Percentiles rank a stretch among this genome's conserved stretches.
phyloP scores from a whole-genome alignment of 2,113 vertebrate genomes.

The Chaenocephalus aceratus region DNA sequence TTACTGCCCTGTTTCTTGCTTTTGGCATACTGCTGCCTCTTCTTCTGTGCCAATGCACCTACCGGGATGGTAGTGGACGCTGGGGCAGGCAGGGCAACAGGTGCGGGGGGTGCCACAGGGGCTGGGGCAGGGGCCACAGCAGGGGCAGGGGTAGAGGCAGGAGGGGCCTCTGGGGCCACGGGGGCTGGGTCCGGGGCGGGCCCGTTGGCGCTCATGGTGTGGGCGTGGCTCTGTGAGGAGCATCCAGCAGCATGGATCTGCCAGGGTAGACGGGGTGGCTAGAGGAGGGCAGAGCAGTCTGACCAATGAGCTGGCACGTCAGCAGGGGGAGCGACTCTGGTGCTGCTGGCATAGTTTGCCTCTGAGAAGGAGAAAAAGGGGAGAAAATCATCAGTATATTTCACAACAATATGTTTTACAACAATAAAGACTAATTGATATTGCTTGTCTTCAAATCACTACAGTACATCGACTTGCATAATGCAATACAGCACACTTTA shows the following conservation, averaged over 20 bases:
- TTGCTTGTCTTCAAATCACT: background rate
- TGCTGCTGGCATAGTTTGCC: slow-evolving; percentile 98
- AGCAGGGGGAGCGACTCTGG: slow-evolving; percentile 91
- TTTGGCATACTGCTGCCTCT: slow-evolving; percentile 99
- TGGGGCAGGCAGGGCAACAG: slow-evolving; percentile 69
- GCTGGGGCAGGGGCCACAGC: slow-evolving; percentile 57
- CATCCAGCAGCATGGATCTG: slow-evolving; percentile 96
- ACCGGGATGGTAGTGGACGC: slow-evolving; percentile 84
- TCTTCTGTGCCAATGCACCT: slow-evolving; percentile 98
- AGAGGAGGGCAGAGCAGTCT: slow-evolving; percentile 87
- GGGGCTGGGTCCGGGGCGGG: slow-evolving; percentile 81
- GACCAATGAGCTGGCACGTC: slow-evolving; percentile 93
- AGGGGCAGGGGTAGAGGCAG: slow-evolving; percentile 66
- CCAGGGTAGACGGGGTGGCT: slow-evolving; percentile 91
- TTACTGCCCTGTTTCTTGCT: slow-evolving; percentile 99
- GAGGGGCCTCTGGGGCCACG: slow-evolving; percentile 64
- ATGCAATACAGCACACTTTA: background rate
- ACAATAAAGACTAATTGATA: background rate
- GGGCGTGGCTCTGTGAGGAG: slow-evolving; percentile 91
- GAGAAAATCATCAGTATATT: slow-evolving; percentile 19
- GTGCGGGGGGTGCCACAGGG: slow-evolving; percentile 62
- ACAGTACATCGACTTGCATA: background rate
- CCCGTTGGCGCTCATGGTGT: slow-evolving; percentile 95
- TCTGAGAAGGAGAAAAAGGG: slow-evolving; percentile 80
- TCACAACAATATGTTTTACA: background rate